These are phyloP conservation scores for Drosophila putrida DNA, from an alignment of 2,888 invertebrate genomes.

Conservation along the genomic window DNA sequence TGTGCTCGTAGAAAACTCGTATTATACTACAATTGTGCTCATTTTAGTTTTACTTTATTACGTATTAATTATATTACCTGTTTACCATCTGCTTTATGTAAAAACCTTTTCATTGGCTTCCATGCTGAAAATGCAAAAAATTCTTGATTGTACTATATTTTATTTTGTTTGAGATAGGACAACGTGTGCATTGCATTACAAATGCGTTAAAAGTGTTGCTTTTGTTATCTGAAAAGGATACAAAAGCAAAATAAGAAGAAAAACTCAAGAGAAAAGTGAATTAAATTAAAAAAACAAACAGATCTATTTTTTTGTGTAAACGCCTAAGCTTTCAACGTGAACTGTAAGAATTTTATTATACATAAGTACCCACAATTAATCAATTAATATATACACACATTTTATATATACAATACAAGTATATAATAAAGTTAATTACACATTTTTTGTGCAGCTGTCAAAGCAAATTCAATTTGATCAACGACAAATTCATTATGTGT, in stretches of 20 bases:
- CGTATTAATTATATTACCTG: conserved; percentile 30
- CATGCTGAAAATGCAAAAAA: conserved; percentile 69
- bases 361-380: conserved; percentile 46
- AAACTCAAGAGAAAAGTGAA: background rate
- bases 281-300: conserved; percentile 7
- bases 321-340: conserved; percentile 66
- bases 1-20: background rate
- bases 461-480: conserved; percentile 49
- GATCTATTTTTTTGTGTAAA: conserved; percentile 57
- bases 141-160: conserved; percentile 52
- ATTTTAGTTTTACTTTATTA: conserved; percentile 65
- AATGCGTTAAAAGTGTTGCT: conserved; percentile 65
- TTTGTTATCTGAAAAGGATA: conserved; percentile 20
- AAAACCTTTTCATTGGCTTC: conserved; percentile 64
- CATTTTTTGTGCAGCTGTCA: conserved; percentile 53
- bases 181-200: conserved; percentile 75
- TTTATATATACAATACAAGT: conserved; percentile 7
- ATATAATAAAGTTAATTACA: conserved; percentile 38
- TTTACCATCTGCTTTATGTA: conserved; percentile 67
- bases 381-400: conserved; percentile 42
- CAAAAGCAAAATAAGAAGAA: conserved; percentile 23
- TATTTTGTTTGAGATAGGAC: conserved; percentile 56
- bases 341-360: conserved; percentile 68
- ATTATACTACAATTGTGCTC: conserved; percentile 38
- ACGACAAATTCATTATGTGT: conserved; percentile 52